Evolutionary conservation across 2,113 vertebrate genomes (phyloP), one percentile per base, ranked within the genome.

Genomic region (Oostethus manadensis): DNA sequence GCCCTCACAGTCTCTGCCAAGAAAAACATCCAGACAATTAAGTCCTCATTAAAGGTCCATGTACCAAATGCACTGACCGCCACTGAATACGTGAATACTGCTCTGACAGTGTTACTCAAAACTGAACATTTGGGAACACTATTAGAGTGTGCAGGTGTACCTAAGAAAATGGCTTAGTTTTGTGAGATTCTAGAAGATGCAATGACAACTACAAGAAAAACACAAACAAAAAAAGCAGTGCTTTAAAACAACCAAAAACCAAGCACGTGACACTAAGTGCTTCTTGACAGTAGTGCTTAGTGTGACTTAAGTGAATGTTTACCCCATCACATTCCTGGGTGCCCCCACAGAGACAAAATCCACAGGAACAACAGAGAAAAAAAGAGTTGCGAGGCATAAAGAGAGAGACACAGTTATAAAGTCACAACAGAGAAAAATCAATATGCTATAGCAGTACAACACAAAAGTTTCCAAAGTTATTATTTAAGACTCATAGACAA

Each of bases 271-370:
- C 58, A 54, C 53, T 16, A 10, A 60, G 40, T 68, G 69, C 61
- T 73, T 68, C 23, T 3, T 26, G 23, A 26, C 23, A 26, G 23
- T 26, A 26, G 44, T 66, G 69, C 61, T 73, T 68, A 86, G 48
- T 77, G 69, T 66, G 74, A 63, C 77, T 43, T 57, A 58, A 55
- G 38, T 58, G 86, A 85, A 70, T 66, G 67, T 88, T 91, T 92
- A 92, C 90, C 90, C 90, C 88, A 92, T 87, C 84, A 92, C 87
- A 90, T 92, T 92, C 87, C 90, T 92, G 88, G 86, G 45, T 76
- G 84, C 84, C 86, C 82, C 84, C 85, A 90, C 85, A 91, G 88
- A 81, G 79, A 92, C 51, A 92, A 64, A 85, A 86, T 89, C 84
- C 89, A 88, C 85, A 90, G 89, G 88, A 89, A 90, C 81, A 88